Percentiles rank a stretch among this genome's conserved stretches.
Evolutionary conservation across 2,113 vertebrate species (phyloP).

Genomic region (Hyperoodon ampullatus): DNA sequence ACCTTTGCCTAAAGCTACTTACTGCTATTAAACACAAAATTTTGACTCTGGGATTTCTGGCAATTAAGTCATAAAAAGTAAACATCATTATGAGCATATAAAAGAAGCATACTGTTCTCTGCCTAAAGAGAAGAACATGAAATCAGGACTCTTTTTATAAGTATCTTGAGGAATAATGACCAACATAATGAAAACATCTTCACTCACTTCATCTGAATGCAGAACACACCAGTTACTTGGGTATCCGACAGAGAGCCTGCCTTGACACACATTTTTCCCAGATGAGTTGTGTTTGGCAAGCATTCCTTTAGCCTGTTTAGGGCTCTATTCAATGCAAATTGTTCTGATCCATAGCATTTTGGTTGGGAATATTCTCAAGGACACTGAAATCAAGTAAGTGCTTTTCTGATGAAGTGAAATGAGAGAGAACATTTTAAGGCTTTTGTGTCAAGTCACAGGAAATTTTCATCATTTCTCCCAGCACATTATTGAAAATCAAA

Average conservation of each 20-base stretch:
- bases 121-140: neutral
- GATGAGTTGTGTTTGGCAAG: neutral
- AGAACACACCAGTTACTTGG: neutral
- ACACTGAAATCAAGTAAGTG: neutral
- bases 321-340: neutral
- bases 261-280: neutral
- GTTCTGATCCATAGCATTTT: neutral
- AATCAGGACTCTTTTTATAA: neutral
- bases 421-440: neutral
- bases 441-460: neutral
- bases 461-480: conserved; percentile 26
- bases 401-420: neutral
- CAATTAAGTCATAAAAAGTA: neutral
- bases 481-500: conserved; percentile 42
- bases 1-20: conserved; percentile 15
- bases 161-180: neutral
- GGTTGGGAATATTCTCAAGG: neutral
- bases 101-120: neutral
- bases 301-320: neutral
- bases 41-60: neutral
- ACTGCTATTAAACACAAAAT: neutral
- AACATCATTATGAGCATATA: neutral
- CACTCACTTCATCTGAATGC: neutral
- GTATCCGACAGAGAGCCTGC: neutral
- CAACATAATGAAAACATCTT: neutral